Percentiles rank a stretch among this genome's conserved stretches.
Conservation (phyloP, 1,140 invertebrate species). For the Helicoverpa armigera region DNA sequence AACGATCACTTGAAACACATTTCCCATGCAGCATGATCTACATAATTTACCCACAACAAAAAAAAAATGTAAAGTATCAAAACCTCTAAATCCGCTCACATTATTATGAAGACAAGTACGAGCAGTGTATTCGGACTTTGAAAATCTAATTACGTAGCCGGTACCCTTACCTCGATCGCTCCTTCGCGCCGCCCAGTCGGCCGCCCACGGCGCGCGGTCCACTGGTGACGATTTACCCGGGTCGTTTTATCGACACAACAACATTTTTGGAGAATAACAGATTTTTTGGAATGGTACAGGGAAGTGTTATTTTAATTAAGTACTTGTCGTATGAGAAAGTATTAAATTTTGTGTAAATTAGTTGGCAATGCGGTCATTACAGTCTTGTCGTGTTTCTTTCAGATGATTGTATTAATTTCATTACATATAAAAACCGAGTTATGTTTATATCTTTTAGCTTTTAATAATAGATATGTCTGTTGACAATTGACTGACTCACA, state of each 20-base stretch:
- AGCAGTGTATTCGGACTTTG: constrained; percentile 87
- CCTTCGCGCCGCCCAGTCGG: constrained; percentile 72
- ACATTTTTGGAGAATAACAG: not conserved
- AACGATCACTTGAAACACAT: not conserved
- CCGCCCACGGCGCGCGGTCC: constrained; percentile 52
- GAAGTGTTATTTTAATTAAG: too few species aligned
- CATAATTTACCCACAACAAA: not conserved
- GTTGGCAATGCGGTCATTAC: too few species aligned
- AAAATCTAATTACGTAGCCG: constrained; percentile 87
- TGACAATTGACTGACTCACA: too few species aligned
- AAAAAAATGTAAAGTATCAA: constrained; percentile 66
- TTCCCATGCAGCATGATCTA: not conserved
- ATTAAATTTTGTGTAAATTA: too few species aligned
- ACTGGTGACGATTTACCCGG: constrained; percentile 19
- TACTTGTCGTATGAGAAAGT: too few species aligned
- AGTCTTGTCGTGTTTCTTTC: too few species aligned
- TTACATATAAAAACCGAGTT: too few species aligned
- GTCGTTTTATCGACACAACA: not conserved
- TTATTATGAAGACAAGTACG: constrained; percentile 87
- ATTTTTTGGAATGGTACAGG: not conserved
- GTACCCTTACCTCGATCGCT: constrained; percentile 84
- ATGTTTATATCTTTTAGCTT: too few species aligned
- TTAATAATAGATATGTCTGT: too few species aligned
- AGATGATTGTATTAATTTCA: too few species aligned
- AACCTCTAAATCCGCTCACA: constrained; percentile 59